Evolutionary conservation across 2,797 vertebrate species (phyloP), one percentile per base, ranked within the genome.

Genomic region (Silurus aristotelis): DNA sequence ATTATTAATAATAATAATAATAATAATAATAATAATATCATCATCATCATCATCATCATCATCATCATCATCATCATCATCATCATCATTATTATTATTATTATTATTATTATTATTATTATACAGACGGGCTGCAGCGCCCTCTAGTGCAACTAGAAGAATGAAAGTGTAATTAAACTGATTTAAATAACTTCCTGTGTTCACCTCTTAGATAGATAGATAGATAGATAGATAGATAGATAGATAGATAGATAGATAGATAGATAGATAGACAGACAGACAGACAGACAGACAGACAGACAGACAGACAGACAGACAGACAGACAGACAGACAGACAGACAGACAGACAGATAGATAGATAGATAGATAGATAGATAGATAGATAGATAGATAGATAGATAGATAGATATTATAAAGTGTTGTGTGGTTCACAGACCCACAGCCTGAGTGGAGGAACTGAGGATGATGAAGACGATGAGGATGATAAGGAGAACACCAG

Each of bases 401-500:
- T 10, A 52, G 38, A 46, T 10, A 0, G 38, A 9, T 46, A 52
- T 52, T 52, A 52, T 10, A 7, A 10, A 61, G 70, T 80, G 13
- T 10, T 72, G 84, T 13, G 19, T 31, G 58, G 43, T 20, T 31
- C 38, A 68, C 52, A n/a, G 6, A 6, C 19, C 17, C 3, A 4
- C 22, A 10, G 67, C 17, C 56, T 80, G 66, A 85, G 31, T 68
- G 70, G 27, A 81, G 78, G 60, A 31, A 0, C 27, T 25, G 60
- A 68, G 38, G 63, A 76, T 31, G 63, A 67, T 60, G 79, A 68
- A 20, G 84, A 66, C 67, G 80, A 1, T 76, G 71, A 70, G 17
- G 80, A 63, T 61, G 73, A 83, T 52, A 86, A 86, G 73, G 85
- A 86, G 56, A 86, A 86, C 56, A 2, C 22, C 25, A 48, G 43